Evolutionary conservation across 1,140 invertebrate genomes (phyloP).

Genomic region (Hermetia illucens): DNA sequence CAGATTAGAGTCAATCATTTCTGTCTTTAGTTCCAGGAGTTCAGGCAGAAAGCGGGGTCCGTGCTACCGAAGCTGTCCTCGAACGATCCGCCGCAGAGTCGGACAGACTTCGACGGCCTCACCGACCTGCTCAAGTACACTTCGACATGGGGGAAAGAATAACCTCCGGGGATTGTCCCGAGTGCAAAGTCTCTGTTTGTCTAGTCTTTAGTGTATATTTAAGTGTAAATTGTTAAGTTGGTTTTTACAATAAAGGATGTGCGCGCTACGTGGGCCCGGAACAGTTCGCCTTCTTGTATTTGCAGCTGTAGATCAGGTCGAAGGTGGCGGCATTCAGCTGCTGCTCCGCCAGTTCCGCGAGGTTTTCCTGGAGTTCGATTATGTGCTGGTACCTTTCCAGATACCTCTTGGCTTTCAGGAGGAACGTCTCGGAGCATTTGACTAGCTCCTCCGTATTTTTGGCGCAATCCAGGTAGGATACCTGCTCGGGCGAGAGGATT

Average conservation of each 20-base stretch:
- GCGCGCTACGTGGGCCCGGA: neutral
- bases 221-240: neutral
- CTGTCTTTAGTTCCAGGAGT: constrained; percentile 47
- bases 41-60: constrained; percentile 52
- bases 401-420: constrained; percentile 9
- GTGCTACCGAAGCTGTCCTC: constrained; percentile 61
- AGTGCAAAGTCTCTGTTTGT: neutral
- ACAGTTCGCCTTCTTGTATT: neutral
- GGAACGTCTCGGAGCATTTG: constrained; percentile 11
- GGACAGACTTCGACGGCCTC: constrained; percentile 73
- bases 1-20: neutral
- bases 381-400: constrained; percentile 8
- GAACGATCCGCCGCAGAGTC: constrained; percentile 63
- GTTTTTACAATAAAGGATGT: neutral
- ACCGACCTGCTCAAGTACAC: constrained; percentile 69
- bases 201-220: neutral
- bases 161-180: constrained; percentile 8
- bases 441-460: constrained; percentile 16
- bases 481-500: constrained; percentile 6
- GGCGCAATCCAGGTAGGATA: constrained; percentile 9
- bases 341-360: constrained; percentile 7
- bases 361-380: constrained; percentile 6
- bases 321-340: neutral
- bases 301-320: constrained; percentile 1
- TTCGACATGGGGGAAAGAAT: constrained; percentile 36